Conservation (phyloP, 1,140 invertebrate species). For the Pissodes strobi region DNA sequence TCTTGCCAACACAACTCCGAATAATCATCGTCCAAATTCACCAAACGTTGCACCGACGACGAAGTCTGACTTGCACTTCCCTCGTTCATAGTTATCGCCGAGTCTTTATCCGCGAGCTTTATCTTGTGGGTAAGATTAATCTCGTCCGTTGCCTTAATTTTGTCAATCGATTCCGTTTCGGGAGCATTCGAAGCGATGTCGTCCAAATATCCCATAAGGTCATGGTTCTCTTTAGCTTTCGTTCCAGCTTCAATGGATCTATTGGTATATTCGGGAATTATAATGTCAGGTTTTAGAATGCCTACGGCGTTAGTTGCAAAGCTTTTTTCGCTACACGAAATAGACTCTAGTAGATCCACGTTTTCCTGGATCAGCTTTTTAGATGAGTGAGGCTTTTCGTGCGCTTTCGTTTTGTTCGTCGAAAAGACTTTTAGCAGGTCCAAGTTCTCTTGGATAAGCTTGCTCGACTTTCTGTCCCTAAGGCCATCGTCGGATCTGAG, state of each 20-base stretch:
- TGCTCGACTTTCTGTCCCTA: conserved; percentile 14
- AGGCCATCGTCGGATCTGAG: background rate
- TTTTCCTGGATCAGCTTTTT: conserved; percentile 24
- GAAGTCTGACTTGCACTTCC: no score
- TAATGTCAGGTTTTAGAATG: no score
- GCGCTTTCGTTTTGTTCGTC: conserved; percentile 7
- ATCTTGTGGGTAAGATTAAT: background rate
- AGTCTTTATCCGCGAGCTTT: background rate
- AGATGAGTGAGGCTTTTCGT: background rate
- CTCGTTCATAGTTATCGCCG: background rate
- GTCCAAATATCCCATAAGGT: no score
- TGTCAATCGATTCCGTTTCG: no score
- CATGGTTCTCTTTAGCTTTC: no score
- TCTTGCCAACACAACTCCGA: no score
- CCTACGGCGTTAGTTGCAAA: background rate
- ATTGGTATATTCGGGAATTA: no score
- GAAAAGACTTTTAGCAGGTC: conserved; percentile 26
- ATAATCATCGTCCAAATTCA: background rate
- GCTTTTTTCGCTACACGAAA: no score
- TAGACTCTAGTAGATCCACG: conserved; percentile 14
- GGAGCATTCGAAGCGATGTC: no score
- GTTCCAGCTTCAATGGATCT: no score
- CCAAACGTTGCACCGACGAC: no score
- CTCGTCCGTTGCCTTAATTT: no score
- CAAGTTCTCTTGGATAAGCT: conserved; percentile 22